Evolutionary conservation across 2,113 vertebrate genomes (phyloP), one percentile per base, ranked within the genome.

Genomic region (Pardalotus punctatus): DNA sequence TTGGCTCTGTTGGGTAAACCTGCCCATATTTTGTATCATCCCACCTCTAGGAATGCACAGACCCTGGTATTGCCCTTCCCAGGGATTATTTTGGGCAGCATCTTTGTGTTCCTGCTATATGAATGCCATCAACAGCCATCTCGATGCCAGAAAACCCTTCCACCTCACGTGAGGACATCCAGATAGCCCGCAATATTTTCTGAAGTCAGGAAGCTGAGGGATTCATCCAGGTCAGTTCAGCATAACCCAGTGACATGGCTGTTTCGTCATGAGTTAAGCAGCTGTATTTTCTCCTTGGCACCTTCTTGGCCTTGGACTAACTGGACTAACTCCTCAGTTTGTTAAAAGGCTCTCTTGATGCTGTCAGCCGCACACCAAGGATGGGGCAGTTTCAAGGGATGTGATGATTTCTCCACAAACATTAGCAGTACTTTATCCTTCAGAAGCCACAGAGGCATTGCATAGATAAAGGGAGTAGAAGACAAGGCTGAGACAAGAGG

Each of bases 111-210:
- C 33, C 51, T 54, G 33, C 7, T 47, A 13, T 8, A 8, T 0
- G 1, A 74, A 61, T 42, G 28, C 23, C 28, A 27, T 9, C 51
- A 76, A 61, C 31, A 70, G 38, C 22, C 47, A 29, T 8, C 27
- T 50, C 22, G 25, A 8, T 25, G 38, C 35, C n/a, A 57, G 31
- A 58, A 83, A 83, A 38, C 23, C 38, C 27, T 50, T 51, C 24
- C 14, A 51, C 8, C 4, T 1, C 0, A 33, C 1, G 3, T 1
- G 3, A 76, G 20, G 25, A 18, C 35, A 29, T 58, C 66, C 29
- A 48, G 31, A 61, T 6, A 65, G 13, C 48, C 8, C 3, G 2
- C 33, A 77, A 38, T 8, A 50, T 29, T 43, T 81, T 28, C 69
- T 43, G 3, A 76, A 43, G 15, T 58, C 42, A 67, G 66, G 40